A percentile compares a stretch with the other conserved stretches of the same genome.
These are phyloP conservation scores for Aromia moschata DNA, from an alignment of 2,888 invertebrate genomes.

Conservation along the genomic window DNA sequence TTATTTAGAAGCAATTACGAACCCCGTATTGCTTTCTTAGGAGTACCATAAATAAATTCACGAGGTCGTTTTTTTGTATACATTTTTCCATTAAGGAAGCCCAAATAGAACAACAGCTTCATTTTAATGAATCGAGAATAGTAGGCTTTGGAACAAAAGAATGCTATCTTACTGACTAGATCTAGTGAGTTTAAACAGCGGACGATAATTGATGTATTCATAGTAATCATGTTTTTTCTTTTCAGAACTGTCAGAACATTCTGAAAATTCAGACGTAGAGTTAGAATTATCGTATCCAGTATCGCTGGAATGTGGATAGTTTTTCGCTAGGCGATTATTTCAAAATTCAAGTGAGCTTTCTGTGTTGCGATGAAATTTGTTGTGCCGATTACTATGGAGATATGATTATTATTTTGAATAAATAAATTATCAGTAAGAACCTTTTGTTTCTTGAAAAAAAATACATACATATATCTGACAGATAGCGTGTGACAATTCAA, in stretches of 20 bases:
- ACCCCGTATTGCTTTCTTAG: not conserved
- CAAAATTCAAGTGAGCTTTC: not conserved
- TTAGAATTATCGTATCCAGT: not conserved
- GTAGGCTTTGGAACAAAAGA: no score
- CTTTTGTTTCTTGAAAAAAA: no score
- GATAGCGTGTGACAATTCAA: no score
- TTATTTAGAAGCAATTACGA: not conserved
- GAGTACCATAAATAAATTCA: no score
- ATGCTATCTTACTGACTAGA: no score
- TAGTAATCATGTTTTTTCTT: slow-evolving; percentile 11
- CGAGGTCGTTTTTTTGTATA: not conserved
- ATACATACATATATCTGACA: no score
- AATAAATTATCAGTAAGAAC: slow-evolving; percentile 9
- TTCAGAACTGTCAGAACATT: slow-evolving; percentile 2
- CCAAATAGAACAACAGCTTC: no score
- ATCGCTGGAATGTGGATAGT: slow-evolving; percentile 2
- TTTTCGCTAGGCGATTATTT: not conserved
- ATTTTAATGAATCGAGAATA: no score
- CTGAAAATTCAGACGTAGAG: not conserved
- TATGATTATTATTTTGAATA: not conserved
- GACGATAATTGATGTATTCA: not conserved
- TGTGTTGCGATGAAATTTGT: no score
- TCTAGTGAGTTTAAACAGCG: no score
- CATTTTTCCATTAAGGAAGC: not conserved
- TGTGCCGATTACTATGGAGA: no score